Evolutionary conservation across 2,797 vertebrate genomes (phyloP).

Genomic region (Ibycter americanus): DNA sequence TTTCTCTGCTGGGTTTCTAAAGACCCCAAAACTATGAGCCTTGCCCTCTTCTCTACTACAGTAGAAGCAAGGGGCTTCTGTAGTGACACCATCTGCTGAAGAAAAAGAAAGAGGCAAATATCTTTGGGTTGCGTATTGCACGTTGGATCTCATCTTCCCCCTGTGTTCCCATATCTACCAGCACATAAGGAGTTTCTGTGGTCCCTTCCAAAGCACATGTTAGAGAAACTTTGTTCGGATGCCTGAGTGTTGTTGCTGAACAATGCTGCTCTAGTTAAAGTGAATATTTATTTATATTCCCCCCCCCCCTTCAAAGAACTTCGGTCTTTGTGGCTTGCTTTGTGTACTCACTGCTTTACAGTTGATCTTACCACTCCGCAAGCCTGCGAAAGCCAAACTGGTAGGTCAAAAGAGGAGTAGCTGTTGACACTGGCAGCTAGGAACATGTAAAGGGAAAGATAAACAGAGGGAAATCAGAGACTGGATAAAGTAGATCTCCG

Average conservation of each 20-base stretch:
- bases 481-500: slow-evolving; percentile 37
- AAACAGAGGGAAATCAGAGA: slow-evolving; percentile 60
- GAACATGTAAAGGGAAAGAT: slow-evolving; percentile 47
- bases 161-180: accelerated
- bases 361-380: neutral
- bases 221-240: neutral
- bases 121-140: neutral
- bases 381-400: slow-evolving; percentile 30
- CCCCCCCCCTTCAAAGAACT: neutral
- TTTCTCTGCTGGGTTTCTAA: neutral
- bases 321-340: neutral
- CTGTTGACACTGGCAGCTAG: slow-evolving; percentile 61
- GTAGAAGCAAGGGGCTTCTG: neutral
- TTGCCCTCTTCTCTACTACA: neutral
- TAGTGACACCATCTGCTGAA: neutral
- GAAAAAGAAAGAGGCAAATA: neutral
- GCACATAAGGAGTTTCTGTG: neutral
- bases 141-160: neutral
- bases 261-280: neutral
- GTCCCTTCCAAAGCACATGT: neutral
- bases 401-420: slow-evolving; percentile 61
- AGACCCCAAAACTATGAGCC: accelerated
- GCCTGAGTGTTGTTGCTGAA: neutral
- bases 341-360: neutral
- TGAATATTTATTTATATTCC: neutral